Conservation (phyloP, 1,140 invertebrate genomes). For the Drosophila sucinea region DNA sequence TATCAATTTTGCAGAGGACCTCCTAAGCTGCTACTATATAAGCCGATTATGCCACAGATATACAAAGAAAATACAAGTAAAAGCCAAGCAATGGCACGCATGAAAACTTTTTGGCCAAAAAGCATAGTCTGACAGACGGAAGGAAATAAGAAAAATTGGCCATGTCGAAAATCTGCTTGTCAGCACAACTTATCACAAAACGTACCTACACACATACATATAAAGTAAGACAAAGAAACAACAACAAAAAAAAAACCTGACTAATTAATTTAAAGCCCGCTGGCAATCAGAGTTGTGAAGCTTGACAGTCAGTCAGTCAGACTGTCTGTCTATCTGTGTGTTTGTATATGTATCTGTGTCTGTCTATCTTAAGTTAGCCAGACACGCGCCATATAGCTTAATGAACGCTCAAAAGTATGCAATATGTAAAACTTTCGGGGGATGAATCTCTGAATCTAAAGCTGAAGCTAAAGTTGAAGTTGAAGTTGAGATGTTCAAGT, state of each 20-base stretch:
- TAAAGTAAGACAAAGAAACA: not conserved
- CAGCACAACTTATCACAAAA: conserved; percentile 66
- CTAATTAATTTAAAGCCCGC: conserved; percentile 74
- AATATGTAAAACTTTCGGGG: conserved; percentile 57
- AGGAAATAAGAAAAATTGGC: conserved; percentile 55
- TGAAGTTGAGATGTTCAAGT: not conserved
- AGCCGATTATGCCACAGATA: conserved; percentile 66
- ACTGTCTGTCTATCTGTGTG: conserved; percentile 2
- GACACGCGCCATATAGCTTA: conserved; percentile 17
- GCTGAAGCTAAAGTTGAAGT: conserved; percentile 4
- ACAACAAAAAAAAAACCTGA: conserved; percentile 43
- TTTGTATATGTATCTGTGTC: not conserved
- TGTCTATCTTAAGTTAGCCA: conserved; percentile 14
- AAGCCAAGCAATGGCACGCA: conserved; percentile 36
- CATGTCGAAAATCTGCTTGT: conserved; percentile 77
- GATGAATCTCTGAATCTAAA: not conserved
- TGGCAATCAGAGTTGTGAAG: conserved; percentile 59
- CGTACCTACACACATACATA: conserved; percentile 16
- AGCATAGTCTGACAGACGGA: conserved; percentile 11
- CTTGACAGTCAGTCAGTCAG: conserved; percentile 27
- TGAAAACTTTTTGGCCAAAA: conserved; percentile 34
- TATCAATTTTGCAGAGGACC: conserved; percentile 56
- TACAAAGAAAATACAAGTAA: conserved; percentile 17
- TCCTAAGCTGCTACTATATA: conserved; percentile 45
- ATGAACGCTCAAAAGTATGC: conserved; percentile 45